Evolutionary conservation across 1,140 invertebrate species (phyloP).

Genomic region (Onthophagus taurus): DNA sequence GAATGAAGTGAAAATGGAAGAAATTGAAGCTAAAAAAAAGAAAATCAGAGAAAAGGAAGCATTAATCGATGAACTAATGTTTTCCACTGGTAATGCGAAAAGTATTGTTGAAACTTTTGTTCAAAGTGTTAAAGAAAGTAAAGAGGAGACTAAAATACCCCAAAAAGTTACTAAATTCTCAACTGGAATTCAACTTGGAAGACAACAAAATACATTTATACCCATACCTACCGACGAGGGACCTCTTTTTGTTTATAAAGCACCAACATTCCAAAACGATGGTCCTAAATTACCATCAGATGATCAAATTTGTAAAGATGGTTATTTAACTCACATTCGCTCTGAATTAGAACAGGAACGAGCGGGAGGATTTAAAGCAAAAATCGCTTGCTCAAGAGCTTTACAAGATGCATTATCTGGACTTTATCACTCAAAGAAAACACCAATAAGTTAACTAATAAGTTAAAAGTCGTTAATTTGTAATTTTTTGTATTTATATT

Average conservation of each 20-base stretch:
- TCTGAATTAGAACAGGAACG: constrained; percentile 60
- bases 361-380: constrained; percentile 79
- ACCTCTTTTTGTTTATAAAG: constrained; percentile 60
- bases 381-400: constrained; percentile 76
- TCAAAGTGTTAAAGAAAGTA: constrained; percentile 55
- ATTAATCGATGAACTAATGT: constrained; percentile 90
- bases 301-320: constrained; percentile 52
- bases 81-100: constrained; percentile 78
- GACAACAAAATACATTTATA: constrained; percentile 45
- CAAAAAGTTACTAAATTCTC: constrained; percentile 62
- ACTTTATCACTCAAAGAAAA: constrained; percentile 54
- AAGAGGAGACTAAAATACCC: constrained; percentile 35
- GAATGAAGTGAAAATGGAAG: constrained; percentile 50
- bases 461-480: constrained; percentile 1
- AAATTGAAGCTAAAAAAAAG: constrained; percentile 68
- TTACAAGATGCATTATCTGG: constrained; percentile 85
- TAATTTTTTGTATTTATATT: too few relatives aligned
- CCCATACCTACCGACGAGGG: constrained; percentile 66
- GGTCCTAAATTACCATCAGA: constrained; percentile 64
- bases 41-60: constrained; percentile 82
- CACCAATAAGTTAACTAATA: constrained; percentile 12
- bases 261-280: constrained; percentile 47
- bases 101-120: constrained; percentile 80
- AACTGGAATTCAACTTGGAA: constrained; percentile 67
- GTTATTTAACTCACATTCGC: constrained; percentile 70